These are phyloP conservation scores for Artibeus jamaicensis DNA, from an alignment of 2,797 vertebrate species.

Conservation along the genomic window DNA sequence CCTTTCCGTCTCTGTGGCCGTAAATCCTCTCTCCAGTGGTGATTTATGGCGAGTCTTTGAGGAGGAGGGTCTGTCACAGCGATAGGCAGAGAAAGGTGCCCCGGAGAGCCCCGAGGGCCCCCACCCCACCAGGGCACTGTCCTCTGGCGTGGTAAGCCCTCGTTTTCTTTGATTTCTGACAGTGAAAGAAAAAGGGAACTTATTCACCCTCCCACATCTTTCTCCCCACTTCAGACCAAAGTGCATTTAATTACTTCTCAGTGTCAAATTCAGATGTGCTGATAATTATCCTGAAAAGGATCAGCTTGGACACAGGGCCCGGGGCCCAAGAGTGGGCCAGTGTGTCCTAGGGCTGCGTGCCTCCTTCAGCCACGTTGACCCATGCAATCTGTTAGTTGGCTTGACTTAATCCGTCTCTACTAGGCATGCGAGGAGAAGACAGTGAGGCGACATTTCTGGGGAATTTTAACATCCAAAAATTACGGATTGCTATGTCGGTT, in stretches of 20 bases:
- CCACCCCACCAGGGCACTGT: background rate
- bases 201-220: conserved; percentile 29
- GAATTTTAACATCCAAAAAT: conserved; percentile 25
- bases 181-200: background rate
- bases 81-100: background rate
- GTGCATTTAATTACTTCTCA: background rate
- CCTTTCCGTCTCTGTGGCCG: background rate
- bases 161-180: conserved; percentile 46
- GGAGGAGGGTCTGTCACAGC: background rate
- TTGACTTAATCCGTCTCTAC: background rate
- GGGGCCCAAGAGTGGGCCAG: background rate
- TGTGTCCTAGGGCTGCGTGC: rapidly evolving
- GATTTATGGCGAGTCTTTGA: conserved; percentile 17
- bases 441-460: background rate
- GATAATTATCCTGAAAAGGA: background rate
- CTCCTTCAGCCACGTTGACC: background rate
- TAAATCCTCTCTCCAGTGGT: conserved; percentile 62
- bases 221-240: background rate
- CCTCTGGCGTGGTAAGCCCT: background rate
- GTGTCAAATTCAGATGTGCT: background rate
- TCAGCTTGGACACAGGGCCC: background rate
- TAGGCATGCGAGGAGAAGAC: background rate
- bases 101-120: background rate
- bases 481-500: background rate
- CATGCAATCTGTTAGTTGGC: background rate